phyloP scores from a whole-genome alignment of 2,888 invertebrate genomes.

The Sphecodes monilicornis region DNA sequence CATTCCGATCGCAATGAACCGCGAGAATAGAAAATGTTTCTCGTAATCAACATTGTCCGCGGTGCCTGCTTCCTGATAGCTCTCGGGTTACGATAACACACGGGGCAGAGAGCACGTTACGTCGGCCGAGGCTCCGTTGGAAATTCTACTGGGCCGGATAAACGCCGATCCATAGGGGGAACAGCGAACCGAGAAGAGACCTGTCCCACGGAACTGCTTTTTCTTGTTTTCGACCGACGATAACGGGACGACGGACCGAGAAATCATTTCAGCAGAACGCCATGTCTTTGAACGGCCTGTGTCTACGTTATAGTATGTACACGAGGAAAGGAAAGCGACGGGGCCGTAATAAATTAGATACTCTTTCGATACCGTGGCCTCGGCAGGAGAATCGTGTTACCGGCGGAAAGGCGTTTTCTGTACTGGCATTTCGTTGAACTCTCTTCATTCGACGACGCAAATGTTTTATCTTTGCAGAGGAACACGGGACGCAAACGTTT shows the following conservation, averaged over 20 bases:
- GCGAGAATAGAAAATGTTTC: constrained; percentile 63
- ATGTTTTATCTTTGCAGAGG: too few species aligned
- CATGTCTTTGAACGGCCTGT: not conserved
- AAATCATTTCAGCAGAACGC: not conserved
- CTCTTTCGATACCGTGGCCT: not conserved
- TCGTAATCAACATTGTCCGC: constrained; percentile 49
- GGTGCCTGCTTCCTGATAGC: constrained; percentile 39
- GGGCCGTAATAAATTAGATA: not conserved
- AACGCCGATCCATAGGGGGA: not conserved
- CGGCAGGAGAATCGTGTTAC: not conserved
- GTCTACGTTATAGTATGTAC: not conserved
- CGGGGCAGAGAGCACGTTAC: not conserved
- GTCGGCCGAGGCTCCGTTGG: not conserved
- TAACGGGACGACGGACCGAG: constrained; percentile 5
- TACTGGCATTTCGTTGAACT: too few species aligned
- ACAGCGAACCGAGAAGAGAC: not conserved
- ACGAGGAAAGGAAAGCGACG: not conserved
- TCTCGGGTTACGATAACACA: constrained; percentile 42
- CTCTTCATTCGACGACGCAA: too few species aligned
- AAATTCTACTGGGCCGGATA: constrained; percentile 10
- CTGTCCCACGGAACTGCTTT: constrained; percentile 1
- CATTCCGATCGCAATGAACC: constrained; percentile 59
- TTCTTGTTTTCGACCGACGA: constrained; percentile 5
- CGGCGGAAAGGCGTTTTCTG: too few species aligned
- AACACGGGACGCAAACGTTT: too few species aligned